Conservation (phyloP, 2,888 invertebrate species). For the Hydropsyche betteni region DNA sequence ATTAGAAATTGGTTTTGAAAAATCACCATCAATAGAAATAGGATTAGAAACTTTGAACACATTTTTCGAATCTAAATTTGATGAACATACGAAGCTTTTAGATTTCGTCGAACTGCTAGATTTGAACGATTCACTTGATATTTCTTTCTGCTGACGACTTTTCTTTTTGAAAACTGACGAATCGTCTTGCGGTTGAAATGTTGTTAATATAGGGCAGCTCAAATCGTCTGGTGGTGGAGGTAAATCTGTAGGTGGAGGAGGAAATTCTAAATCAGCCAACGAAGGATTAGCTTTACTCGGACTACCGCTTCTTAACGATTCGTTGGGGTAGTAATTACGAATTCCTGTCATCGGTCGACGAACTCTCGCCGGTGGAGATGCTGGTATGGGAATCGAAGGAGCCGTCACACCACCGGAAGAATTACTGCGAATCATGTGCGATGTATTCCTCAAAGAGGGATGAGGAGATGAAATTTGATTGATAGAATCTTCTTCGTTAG, state of each 20-base stretch:
- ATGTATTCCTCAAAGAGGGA: constrained; percentile 71
- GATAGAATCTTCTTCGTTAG: constrained; percentile 58
- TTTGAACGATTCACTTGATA: constrained; percentile 24
- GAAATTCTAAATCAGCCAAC: constrained; percentile 85
- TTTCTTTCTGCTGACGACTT: constrained; percentile 12
- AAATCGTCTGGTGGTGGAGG: constrained; percentile 81
- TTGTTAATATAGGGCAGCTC: constrained; percentile 59
- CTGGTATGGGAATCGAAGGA: constrained; percentile 63
- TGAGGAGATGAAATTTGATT: constrained; percentile 72
- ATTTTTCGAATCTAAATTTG: constrained; percentile 58
- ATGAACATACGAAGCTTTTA: constrained; percentile 58
- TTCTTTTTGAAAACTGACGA: constrained; percentile 19
- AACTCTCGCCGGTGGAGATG: constrained; percentile 61
- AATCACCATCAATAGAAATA: constrained; percentile 49
- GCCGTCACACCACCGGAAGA: constrained; percentile 84
- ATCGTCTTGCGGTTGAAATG: constrained; percentile 50
- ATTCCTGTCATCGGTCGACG: constrained; percentile 55
- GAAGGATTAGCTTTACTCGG: constrained; percentile 79
- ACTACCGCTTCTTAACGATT: constrained; percentile 68
- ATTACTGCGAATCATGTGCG: constrained; percentile 90
- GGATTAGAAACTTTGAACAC: constrained; percentile 53
- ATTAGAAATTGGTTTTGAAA: constrained; percentile 53
- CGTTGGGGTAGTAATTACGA: constrained; percentile 62
- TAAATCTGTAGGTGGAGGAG: constrained; percentile 83
- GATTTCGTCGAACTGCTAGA: constrained; percentile 54